Evolutionary conservation across 2,113 vertebrate species (phyloP), one percentile per base, ranked within the genome.

Genomic region (Onychorhynchus coronatus): DNA sequence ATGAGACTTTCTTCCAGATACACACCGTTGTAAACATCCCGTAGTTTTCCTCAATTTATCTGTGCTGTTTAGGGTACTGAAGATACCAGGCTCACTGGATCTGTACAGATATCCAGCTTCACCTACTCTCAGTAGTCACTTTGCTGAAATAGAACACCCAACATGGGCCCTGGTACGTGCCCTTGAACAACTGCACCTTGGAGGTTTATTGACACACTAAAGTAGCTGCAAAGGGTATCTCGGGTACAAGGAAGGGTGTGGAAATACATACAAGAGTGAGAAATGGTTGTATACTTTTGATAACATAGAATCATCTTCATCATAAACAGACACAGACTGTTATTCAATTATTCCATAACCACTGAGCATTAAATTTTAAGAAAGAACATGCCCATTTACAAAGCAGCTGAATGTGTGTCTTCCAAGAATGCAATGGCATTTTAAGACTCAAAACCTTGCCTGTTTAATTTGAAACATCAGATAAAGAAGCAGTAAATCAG

Each of bases 391-490:
- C 22, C 42, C 56, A 63, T 74, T 80, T 80, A 84, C 62, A 95
- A 92, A 96, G 80, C 75, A 83, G 55, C 19, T 56, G 77, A 91
- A 85, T 47, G 74, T 18, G 10, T 41, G 33, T 62, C 78, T 94
- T 91, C 15, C 79, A 94, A 72, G 81, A 96, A 90, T 63, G 52
- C 66, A 91, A 31, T 76, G 86, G 87, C 62, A 83, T 90, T 91
- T 91, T 50, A 95, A 91, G 80, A 68, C 47, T 71, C 33, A 67
- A 53, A 92, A 66, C 74, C 65, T 75, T 72, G 30, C 61, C 78
- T 53, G 42, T 80, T 89, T 94, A 82, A 97, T 93, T 92, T 94
- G 87, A 96, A 97, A 94, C 94, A 96, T 58, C 84, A 94, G 86
- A 96, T 96, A 90, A 90, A 92, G 78, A n/a, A 84, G 72, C 44